A percentile compares a stretch with the other conserved stretches of the same genome.
These are phyloP conservation scores for Hydractinia symbiolongicarpus DNA, from an alignment of 30 jellyfish, hydroid and myxozoan species.

Conservation along the genomic window DNA sequence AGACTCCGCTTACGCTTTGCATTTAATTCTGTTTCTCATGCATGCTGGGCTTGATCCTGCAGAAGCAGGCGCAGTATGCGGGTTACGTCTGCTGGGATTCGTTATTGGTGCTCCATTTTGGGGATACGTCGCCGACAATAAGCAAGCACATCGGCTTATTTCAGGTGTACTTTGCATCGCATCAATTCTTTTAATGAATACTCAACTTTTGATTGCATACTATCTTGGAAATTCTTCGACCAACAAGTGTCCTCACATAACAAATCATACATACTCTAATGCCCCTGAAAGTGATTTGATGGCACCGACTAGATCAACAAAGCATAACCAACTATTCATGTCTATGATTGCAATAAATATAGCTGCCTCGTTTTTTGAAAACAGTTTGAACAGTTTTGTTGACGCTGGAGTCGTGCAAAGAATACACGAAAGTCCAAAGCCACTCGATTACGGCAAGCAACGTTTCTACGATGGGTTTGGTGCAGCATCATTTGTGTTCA, in stretches of 20 bases:
- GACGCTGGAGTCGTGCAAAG: constrained; percentile 9
- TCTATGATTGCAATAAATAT: neutral
- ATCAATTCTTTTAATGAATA: neutral
- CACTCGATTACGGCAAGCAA: neutral
- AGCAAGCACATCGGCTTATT: neutral
- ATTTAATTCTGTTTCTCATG: neutral
- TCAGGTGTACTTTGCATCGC: neutral
- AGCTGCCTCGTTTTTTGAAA: neutral
- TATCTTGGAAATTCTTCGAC: neutral
- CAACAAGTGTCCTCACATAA: neutral
- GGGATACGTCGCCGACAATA: neutral
- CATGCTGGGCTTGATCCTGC: neutral
- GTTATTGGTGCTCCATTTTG: constrained; percentile 14
- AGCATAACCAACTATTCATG: no score
- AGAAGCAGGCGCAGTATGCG: constrained; percentile 7
- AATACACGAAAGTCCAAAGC: neutral
- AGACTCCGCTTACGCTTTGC: neutral
- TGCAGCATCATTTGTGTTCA: neutral
- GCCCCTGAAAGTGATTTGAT: no score
- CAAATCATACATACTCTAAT: neutral
- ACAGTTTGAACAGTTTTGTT: neutral
- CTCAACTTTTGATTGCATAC: neutral
- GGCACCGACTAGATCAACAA: no score
- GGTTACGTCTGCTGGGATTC: neutral
- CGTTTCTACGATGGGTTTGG: neutral